Evolutionary conservation across 2,113 vertebrate species (phyloP), one percentile per base, ranked within the genome.

Genomic region (Callithrix jacchus): DNA sequence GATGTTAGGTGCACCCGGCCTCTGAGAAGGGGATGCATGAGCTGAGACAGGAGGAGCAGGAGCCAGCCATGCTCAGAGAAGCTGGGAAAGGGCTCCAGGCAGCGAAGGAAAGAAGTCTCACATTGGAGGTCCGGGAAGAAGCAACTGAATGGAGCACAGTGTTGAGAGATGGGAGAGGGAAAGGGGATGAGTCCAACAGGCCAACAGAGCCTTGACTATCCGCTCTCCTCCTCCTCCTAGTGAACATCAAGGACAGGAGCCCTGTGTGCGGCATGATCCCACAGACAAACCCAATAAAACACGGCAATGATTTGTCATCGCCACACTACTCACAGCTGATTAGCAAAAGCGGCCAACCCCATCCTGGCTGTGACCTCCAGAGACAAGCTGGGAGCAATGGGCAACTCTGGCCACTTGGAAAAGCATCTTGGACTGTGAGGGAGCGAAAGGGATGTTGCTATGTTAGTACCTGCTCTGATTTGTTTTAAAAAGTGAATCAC

Each of bases 401-500:
- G 70, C 71, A 16, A 0, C 2, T 66, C 45, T 10, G 66, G 90
- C 37, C 81, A 12, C 76, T 70, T 0, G 2, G 85, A 52, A 91
- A 77, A 66, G n/a, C 66, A 8, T 17, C 3, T 0, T 0, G 17
- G 87, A 20, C 23, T 17, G 4, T 4, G 1, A 9, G 74, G n/a
- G 25, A 8, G 64, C 0, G 49, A n/a, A 17, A 18, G 35, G 20
- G 17, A 14, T 0, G 58, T 42, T 5, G 52, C 52, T 12, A 0
- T n/a, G 66, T 25, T 1, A 2, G 4, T 45, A 64, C 82, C 88
- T 82, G 54, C 61, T 96, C 49, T 5, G 3, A 17, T 91, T 71
- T 68, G 87, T 90, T 93, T 92, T 52, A 2, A 66, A n/a, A 87
- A 88, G 85, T 93, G 95, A 97, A 58, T 97, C 95, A 91, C 45